Percentiles rank a stretch among this genome's conserved stretches.
Conservation (phyloP, 1,140 invertebrate species). For the Eubasilissa regina region DNA sequence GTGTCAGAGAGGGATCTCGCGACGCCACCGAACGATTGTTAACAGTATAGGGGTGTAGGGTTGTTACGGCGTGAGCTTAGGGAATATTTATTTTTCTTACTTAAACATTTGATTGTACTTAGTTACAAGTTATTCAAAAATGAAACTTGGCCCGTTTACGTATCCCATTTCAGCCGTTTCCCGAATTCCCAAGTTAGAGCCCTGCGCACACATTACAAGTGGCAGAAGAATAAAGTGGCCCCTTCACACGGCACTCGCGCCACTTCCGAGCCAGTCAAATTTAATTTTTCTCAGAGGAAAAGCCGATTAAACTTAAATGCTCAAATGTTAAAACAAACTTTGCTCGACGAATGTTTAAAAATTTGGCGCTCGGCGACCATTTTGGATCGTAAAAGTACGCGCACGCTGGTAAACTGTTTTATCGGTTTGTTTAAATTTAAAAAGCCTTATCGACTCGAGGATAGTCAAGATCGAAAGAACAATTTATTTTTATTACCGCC, state of each 20-base stretch:
- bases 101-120: slow-evolving; percentile 24
- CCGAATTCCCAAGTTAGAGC: neutral
- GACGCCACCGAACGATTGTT: neutral
- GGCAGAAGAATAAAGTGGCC: neutral
- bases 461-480: too few relatives aligned
- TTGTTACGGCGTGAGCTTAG: neutral
- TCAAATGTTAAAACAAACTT: slow-evolving; percentile 24
- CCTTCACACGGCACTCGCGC: neutral
- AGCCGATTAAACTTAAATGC: slow-evolving; percentile 34
- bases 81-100: slow-evolving; percentile 23
- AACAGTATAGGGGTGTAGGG: neutral
- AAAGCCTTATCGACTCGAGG: too few relatives aligned
- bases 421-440: too few relatives aligned
- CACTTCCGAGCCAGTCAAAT: slow-evolving; percentile 20
- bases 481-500: too few relatives aligned
- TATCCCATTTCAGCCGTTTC: slow-evolving; percentile 5
- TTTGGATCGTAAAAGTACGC: neutral
- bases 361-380: slow-evolving; percentile 2
- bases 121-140: slow-evolving; percentile 34
- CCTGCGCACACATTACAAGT: neutral
- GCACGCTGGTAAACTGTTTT: too few relatives aligned
- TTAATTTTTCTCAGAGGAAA: slow-evolving; percentile 29
- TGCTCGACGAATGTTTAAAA: neutral
- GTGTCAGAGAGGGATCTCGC: neutral
- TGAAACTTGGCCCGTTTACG: slow-evolving; percentile 16